Evolutionary conservation across 35 echinoderm and acorn worm species (phyloP), one percentile per base, ranked within the genome.

Genomic region (Apostichopus japonicus): DNA sequence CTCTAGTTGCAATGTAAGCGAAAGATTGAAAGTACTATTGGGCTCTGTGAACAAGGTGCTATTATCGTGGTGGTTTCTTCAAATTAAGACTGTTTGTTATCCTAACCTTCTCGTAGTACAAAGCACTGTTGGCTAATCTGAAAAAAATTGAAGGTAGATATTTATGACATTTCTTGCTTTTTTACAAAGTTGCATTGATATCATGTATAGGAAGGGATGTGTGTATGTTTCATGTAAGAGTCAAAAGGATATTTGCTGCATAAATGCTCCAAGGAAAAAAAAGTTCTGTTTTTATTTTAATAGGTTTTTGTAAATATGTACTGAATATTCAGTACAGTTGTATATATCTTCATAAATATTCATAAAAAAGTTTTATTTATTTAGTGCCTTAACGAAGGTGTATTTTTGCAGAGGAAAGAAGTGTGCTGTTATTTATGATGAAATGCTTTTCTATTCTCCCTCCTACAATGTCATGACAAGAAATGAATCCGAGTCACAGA

Each of bases 341-440:
- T 84, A 84, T 58, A 84, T 84, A 84, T 53, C 17, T 75, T 57
- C 51, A 84, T 57, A 58, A 54, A 84, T 58, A 84, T 84, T 84
- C 81, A 84, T 84, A 58, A 19, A 15, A 84, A 55, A 84, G 81
- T 57, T 59, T 44, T 84, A 84, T 84, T 84, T 84, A 84, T 84
- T 44, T 84, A 59, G 81, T 24, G 56, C 54, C 81, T 84, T 84
- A 55, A 17, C 57, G 81, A 84, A 75, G 71, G 22, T 75, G 21
- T 75, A 75, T 23, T 44, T 44, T 75, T 75, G 71, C 17, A n/a
- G 71, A 75, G 71, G 71, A 19, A 75, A 75, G 71, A 75, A 23
- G 71, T 23, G 17, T 75, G 81, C 54, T 14, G 6, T 57, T 57
- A 53, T 55, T 17, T 23, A 58, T 57, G 54, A 57, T 84, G 81